Evolutionary conservation across 2,888 invertebrate species (phyloP).

Genomic region (Onchidella celtica): DNA sequence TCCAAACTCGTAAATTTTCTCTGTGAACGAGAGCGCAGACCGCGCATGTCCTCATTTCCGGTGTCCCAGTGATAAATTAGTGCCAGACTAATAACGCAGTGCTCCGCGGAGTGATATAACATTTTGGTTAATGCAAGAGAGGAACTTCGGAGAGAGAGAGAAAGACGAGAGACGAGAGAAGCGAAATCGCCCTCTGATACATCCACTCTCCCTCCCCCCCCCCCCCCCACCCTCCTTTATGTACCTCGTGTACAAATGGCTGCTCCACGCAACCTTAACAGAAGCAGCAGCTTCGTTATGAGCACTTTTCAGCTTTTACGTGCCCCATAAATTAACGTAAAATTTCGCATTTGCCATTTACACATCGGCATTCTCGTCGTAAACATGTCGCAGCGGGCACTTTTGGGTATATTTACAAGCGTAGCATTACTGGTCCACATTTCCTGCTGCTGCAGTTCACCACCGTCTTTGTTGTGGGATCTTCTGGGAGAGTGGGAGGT

Average conservation of each 20-base stretch:
- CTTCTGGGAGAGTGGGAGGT: too few species aligned
- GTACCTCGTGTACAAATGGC: not conserved
- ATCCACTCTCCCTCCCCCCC: not conserved
- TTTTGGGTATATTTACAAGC: not conserved
- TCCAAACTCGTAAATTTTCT: constrained; percentile 9
- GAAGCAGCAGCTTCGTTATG: constrained; percentile 25
- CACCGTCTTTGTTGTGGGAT: too few species aligned
- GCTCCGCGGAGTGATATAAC: not conserved
- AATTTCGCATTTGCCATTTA: constrained; percentile 24
- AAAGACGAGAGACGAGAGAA: too few species aligned
- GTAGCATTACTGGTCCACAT: not conserved
- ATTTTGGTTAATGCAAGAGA: constrained; percentile 4
- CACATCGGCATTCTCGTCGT: constrained; percentile 28
- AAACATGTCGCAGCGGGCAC: constrained; percentile 20
- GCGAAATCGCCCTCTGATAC: too few species aligned
- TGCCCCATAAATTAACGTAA: constrained; percentile 7
- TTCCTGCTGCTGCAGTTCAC: too few species aligned
- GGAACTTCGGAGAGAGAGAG: not conserved
- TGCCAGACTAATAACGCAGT: constrained; percentile 17
- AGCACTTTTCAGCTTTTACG: constrained; percentile 21
- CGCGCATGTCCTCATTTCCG: constrained; percentile 12
- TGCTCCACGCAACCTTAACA: too few species aligned
- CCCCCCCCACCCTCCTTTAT: constrained; percentile 17
- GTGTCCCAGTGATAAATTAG: constrained; percentile 21
- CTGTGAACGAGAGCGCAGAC: not conserved